Base-by-base conservation (phyloP, 2,888 invertebrate genomes). In the Ormyrus pomaceus region DNA sequence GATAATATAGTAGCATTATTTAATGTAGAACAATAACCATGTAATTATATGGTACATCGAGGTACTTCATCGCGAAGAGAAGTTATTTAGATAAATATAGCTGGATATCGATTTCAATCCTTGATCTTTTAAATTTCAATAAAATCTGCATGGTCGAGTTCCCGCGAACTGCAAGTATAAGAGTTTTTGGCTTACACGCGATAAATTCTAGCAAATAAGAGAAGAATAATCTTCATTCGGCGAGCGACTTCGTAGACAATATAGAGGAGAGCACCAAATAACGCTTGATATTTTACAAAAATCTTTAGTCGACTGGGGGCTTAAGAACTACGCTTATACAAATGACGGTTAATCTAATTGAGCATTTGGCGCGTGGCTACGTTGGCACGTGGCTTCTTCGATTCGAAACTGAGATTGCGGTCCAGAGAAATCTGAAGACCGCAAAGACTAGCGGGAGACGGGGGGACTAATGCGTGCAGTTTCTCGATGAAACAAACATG, bases 191-290 rank as follows among this genome's bases (percentile, higher is more conserved):
- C 2, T 34, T 34, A 34, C 34, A 34, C 34, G 34, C 34, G 34
- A 34, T 34, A 34, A 34, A 34, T 34, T 34, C 34, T 34, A 34
- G 34, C 34, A 34, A 34, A 34, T 34, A 45, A 56, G 48, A 34
- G 48, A 73, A 74, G 19, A 56, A 9, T 58, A 11, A 55, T n/a
- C 5, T 59, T 61, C n/a, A 72, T 75, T 75, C 68, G 68, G 51
- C 66, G 59, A 77, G 19, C 13, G 48, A 76, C 50, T 53, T 65
- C 34, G 34, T 61, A 71, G 55, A 72, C 62, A 72, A 13, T 34
- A 34, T 48, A 62, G 62, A 65, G 59, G 45, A 65, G 51, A 71
- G 77, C 77, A 71, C 51, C 71, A 51, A 71, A 59, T 71, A 70
- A 72, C 59, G 62, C 11, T 73, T 34, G 45, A 59, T 62, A 78